These are phyloP conservation scores for Corvus moneduloides DNA, from an alignment of 2,113 vertebrate genomes.

Conservation along the genomic window DNA sequence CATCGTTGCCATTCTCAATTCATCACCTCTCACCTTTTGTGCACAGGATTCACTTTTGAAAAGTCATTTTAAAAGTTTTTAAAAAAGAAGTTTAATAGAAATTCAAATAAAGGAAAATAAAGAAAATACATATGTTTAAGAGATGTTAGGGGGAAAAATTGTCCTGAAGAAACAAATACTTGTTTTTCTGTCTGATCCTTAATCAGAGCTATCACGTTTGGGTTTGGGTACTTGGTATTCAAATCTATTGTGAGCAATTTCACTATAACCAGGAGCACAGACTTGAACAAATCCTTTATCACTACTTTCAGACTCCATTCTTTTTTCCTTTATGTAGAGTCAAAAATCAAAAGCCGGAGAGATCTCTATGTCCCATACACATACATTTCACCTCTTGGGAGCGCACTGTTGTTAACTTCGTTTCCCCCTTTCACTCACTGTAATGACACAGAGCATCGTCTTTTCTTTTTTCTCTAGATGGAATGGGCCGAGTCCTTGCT, in stretches of 20 bases:
- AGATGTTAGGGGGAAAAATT: background rate
- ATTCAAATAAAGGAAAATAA: background rate
- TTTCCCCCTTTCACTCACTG: background rate
- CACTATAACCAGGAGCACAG: background rate
- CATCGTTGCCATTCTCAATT: background rate
- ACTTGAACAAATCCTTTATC: background rate
- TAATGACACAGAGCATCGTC: background rate
- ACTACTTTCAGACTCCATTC: background rate
- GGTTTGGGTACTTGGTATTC: background rate
- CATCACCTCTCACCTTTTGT: background rate
- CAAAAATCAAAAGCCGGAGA: background rate
- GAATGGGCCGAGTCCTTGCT: slow-evolving; percentile 98
- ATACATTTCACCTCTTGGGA: background rate
- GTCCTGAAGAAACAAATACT: background rate
- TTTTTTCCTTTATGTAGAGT: background rate
- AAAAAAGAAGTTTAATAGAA: background rate
- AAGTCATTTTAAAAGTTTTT: background rate
- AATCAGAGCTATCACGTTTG: background rate
- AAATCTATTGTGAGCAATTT: background rate
- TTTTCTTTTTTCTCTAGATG: slow-evolving; percentile 77
- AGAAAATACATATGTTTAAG: background rate
- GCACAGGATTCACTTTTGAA: background rate
- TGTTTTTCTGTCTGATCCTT: background rate
- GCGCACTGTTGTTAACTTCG: background rate
- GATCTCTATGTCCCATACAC: background rate